Conservation (phyloP, 2,888 invertebrate species). For the Diachrysia chrysitis region DNA sequence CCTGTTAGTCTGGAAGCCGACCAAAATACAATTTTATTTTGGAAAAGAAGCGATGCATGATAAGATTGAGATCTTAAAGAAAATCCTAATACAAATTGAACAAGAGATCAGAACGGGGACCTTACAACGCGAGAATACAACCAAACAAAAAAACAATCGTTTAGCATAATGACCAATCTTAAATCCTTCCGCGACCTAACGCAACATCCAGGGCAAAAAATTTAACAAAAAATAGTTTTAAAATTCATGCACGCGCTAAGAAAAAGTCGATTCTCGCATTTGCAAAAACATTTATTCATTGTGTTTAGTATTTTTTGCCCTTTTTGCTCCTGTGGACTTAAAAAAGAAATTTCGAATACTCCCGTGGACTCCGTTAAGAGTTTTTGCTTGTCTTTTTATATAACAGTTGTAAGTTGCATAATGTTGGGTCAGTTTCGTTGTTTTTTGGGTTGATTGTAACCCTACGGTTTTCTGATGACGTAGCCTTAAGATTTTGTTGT, state of each 20-base stretch:
- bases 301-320: slow-evolving; percentile 74
- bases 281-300: slow-evolving; percentile 86
- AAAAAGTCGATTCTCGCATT: slow-evolving; percentile 81
- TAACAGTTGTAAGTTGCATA: slow-evolving; percentile 58
- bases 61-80: not conserved
- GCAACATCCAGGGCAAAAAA: slow-evolving; percentile 71
- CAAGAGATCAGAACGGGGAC: not conserved
- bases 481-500: slow-evolving; percentile 3
- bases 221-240: slow-evolving; percentile 77
- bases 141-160: slow-evolving; percentile 38
- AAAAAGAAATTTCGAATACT: slow-evolving; percentile 72
- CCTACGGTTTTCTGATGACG: slow-evolving; percentile 48
- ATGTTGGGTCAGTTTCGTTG: slow-evolving; percentile 49
- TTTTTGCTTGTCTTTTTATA: slow-evolving; percentile 74
- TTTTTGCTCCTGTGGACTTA: slow-evolving; percentile 82
- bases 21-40: not conserved
- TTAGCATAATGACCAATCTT: slow-evolving; percentile 52
- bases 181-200: slow-evolving; percentile 70
- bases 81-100: not conserved
- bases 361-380: slow-evolving; percentile 80
- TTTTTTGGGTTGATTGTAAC: slow-evolving; percentile 53
- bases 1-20: not conserved
- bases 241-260: slow-evolving; percentile 85
- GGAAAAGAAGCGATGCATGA: too few relatives aligned
- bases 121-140: slow-evolving; percentile 6